These are phyloP conservation scores for Habropoda laboriosa DNA, from an alignment of 1,140 invertebrate species.

Conservation along the genomic window DNA sequence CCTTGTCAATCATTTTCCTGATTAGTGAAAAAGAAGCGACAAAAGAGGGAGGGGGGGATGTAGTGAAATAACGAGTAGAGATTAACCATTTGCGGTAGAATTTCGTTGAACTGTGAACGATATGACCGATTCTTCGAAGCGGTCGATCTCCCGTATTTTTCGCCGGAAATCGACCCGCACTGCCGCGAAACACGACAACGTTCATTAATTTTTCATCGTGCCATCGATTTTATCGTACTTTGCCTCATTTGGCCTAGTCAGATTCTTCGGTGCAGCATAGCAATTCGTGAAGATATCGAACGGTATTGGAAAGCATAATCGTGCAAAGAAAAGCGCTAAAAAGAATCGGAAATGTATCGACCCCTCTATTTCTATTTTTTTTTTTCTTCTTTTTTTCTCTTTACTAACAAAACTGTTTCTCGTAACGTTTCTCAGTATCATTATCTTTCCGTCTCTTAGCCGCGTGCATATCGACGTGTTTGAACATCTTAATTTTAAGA, in stretches of 20 bases:
- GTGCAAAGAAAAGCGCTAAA: not conserved
- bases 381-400: too few relatives aligned
- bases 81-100: conserved; percentile 28
- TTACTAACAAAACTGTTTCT: not conserved
- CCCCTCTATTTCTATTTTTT: too few relatives aligned
- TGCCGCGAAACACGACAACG: conserved; percentile 49
- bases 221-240: conserved; percentile 64
- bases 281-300: conserved; percentile 33
- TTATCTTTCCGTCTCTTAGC: not conserved
- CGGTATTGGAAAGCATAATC: not conserved
- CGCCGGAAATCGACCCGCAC: conserved; percentile 62
- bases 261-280: conserved; percentile 37
- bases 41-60: not conserved
- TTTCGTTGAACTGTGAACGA: conserved; percentile 50
- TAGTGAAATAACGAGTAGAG: not conserved
- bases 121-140: conserved; percentile 44
- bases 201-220: conserved; percentile 65
- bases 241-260: conserved; percentile 50
- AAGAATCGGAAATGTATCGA: not conserved
- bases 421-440: not conserved
- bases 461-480: not conserved
- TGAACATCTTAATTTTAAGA: not conserved
- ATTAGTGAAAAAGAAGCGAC: conserved; percentile 5
- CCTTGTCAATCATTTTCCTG: not conserved
- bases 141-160: conserved; percentile 30